Percentiles rank a stretch among this genome's conserved stretches.
Evolutionary conservation across 2,797 vertebrate genomes (phyloP).

Genomic region (Peromyscus aztecus): DNA sequence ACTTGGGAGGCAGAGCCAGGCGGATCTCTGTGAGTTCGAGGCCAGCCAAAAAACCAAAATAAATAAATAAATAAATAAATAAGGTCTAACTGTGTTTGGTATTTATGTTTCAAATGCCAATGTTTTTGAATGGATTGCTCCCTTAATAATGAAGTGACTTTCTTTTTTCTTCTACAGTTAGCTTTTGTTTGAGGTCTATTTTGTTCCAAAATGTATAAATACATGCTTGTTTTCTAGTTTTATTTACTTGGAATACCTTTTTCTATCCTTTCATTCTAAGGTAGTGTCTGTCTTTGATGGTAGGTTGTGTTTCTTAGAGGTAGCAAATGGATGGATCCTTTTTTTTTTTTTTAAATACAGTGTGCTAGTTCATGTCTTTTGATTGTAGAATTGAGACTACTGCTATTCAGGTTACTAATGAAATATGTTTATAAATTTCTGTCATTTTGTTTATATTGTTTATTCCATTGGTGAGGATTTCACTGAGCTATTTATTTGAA

Average conservation of each 20-base stretch:
- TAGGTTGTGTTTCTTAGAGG: too few species aligned
- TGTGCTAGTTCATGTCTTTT: not conserved
- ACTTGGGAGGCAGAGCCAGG: too few species aligned
- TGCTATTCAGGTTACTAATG: not conserved
- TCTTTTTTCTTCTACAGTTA: not conserved
- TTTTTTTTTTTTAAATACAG: not conserved
- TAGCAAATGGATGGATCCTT: too few species aligned
- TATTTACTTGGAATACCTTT: not conserved
- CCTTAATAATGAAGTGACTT: not conserved
- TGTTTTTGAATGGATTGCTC: not conserved
- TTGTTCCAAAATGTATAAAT: not conserved
- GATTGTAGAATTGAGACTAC: not conserved
- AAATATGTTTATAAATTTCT: not conserved
- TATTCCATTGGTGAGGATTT: not conserved
- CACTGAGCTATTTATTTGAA: not conserved
- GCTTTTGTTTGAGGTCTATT: not conserved
- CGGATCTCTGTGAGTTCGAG: too few species aligned
- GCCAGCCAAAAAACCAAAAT: too few species aligned
- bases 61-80: too few species aligned
- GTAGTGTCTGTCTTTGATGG: too few species aligned
- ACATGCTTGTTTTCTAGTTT: not conserved
- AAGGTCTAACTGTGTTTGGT: not conserved
- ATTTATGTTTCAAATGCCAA: not conserved
- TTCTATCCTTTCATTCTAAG: too few species aligned
- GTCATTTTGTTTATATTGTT: not conserved